Evolutionary conservation across 2,888 invertebrate species (phyloP).

Genomic region (Lasioglossum marginatum): DNA sequence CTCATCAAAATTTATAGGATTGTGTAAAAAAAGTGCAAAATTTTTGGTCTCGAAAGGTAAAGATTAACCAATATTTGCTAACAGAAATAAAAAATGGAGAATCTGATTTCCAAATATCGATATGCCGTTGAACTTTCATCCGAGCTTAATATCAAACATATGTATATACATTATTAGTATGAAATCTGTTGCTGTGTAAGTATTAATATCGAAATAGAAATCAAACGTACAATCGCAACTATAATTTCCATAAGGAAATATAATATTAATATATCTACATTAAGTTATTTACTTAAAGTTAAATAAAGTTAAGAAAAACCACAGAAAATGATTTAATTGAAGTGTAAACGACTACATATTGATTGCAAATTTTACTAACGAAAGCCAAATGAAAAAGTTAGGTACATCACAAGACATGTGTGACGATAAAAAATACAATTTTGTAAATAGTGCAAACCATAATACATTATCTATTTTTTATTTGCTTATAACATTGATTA

Average conservation of each 20-base stretch:
- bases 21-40: too few relatives aligned
- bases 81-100: background rate
- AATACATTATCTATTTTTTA: background rate
- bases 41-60: too few relatives aligned
- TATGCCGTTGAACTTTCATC: constrained; percentile 5
- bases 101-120: background rate
- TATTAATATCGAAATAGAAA: background rate
- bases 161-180: background rate
- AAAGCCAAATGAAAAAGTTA: background rate
- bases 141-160: background rate
- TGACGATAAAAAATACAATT: background rate
- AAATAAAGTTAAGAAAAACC: background rate
- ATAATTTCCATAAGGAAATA: background rate
- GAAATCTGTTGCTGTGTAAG: background rate
- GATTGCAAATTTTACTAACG: background rate
- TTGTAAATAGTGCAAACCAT: background rate
- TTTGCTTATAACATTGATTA: background rate
- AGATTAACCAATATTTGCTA: too few relatives aligned
- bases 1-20: too few relatives aligned
- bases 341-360: background rate
- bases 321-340: background rate
- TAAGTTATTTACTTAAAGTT: background rate
- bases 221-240: background rate
- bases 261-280: background rate
- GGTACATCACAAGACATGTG: background rate